Evolutionary conservation across 2,888 invertebrate genomes (phyloP).

Genomic region (Microplitis manilae): DNA sequence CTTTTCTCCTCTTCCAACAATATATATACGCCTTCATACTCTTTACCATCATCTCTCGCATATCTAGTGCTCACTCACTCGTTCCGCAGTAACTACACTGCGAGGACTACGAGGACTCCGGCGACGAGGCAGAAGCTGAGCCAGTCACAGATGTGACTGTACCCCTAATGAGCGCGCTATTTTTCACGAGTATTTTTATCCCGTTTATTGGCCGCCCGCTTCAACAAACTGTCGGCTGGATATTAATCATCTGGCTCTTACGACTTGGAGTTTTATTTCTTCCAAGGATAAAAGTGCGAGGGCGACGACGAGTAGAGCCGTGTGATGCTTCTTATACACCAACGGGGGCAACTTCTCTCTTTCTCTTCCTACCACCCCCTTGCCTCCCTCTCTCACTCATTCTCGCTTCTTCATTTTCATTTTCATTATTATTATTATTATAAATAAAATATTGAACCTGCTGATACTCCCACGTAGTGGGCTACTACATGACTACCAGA

Average conservation of each 20-base stretch:
- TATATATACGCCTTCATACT: conserved; percentile 24
- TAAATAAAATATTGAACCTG: background rate
- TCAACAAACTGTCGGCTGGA: conserved; percentile 71
- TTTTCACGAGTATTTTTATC: conserved; percentile 72
- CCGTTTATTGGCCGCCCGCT: conserved; percentile 71
- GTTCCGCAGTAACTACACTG: background rate
- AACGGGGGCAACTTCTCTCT: conserved; percentile 31
- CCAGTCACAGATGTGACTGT: conserved; percentile 71
- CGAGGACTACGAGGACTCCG: conserved; percentile 9
- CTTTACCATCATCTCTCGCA: background rate
- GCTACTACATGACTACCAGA: background rate
- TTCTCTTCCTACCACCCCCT: conserved; percentile 46
- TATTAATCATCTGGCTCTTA: conserved; percentile 71
- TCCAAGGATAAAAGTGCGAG: conserved; percentile 61
- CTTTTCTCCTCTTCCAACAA: conserved; percentile 22
- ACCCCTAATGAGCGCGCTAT: conserved; percentile 72
- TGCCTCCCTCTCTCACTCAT: too few relatives aligned
- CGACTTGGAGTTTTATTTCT: conserved; percentile 65
- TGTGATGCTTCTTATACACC: conserved; percentile 10
- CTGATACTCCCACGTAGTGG: background rate
- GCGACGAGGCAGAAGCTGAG: conserved; percentile 43
- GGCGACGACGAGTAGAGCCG: conserved; percentile 38
- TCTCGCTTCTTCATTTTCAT: conserved; percentile 46
- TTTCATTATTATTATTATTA: conserved; percentile 18
- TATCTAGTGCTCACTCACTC: background rate